Evolutionary conservation across 2,888 invertebrate genomes (phyloP).

Genomic region (Phyto melanocephala): DNA sequence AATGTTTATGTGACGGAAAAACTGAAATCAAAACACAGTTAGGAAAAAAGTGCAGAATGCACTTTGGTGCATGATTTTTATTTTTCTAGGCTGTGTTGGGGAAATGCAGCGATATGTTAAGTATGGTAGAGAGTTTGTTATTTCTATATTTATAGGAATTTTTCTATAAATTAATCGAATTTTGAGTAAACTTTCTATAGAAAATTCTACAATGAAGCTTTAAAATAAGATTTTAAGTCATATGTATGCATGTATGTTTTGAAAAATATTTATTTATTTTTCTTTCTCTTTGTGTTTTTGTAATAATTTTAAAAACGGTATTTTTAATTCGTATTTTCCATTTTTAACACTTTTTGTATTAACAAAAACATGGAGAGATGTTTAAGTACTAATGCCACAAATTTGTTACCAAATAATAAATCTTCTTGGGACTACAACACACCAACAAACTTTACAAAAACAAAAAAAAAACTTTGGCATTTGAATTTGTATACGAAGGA

Average conservation of each 20-base stretch:
- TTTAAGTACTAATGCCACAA: conserved; percentile 50
- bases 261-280: no score
- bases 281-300: no score
- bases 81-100: not conserved
- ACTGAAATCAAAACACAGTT: conserved; percentile 6
- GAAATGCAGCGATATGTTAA: not conserved
- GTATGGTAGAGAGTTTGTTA: not conserved
- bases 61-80: not conserved
- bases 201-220: no score
- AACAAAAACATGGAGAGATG: not conserved
- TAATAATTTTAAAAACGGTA: not conserved
- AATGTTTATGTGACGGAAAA: conserved; percentile 1
- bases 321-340: not conserved
- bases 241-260: no score
- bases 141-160: no score
- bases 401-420: conserved; percentile 57
- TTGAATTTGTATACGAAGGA: not conserved
- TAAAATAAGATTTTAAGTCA: no score
- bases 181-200: no score
- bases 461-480: conserved; percentile 16
- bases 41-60: not conserved
- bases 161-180: no score
- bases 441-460: not conserved
- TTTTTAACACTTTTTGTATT: not conserved
- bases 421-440: conserved; percentile 32